phyloP scores from a whole-genome alignment of 2,888 invertebrate genomes.

The Panorpa germanica region DNA sequence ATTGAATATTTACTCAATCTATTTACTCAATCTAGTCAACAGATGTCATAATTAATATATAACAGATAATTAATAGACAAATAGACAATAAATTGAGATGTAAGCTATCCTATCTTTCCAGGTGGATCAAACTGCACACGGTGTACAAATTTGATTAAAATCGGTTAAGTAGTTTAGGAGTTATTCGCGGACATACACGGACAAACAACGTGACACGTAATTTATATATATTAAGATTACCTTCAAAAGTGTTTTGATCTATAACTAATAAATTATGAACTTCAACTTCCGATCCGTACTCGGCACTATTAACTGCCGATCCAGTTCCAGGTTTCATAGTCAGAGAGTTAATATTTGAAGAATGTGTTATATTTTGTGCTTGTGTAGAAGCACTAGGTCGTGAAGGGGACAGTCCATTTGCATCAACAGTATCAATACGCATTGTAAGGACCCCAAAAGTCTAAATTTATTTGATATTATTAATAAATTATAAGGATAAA shows the following conservation, averaged over 20 bases:
- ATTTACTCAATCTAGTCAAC: too few species aligned
- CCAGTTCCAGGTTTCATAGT: conserved; percentile 24
- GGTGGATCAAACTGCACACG: too few species aligned
- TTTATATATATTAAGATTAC: too few species aligned
- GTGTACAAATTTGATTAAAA: too few species aligned
- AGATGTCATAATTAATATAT: too few species aligned
- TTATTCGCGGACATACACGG: conserved; percentile 1
- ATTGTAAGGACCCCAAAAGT: conserved; percentile 88
- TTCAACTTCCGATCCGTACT: conserved; percentile 67
- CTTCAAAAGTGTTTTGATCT: conserved; percentile 93
- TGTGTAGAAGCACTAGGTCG: conserved; percentile 63
- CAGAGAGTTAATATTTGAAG: conserved; percentile 30
- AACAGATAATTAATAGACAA: too few species aligned
- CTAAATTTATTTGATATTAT: conserved; percentile 23
- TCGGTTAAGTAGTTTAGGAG: too few species aligned
- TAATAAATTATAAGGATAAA: not conserved
- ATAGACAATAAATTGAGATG: too few species aligned
- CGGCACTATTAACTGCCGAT: conserved; percentile 21
- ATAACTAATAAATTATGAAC: conserved; percentile 78
- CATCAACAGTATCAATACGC: conserved; percentile 74
- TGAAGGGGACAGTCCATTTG: conserved; percentile 42
- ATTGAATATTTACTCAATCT: too few species aligned
- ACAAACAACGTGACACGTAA: too few species aligned
- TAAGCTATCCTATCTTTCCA: too few species aligned
- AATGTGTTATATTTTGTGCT: conserved; percentile 40